Evolutionary conservation across 1,140 invertebrate genomes (phyloP), one percentile per base, ranked within the genome.

Genomic region (Thaumatotibia leucotreta): DNA sequence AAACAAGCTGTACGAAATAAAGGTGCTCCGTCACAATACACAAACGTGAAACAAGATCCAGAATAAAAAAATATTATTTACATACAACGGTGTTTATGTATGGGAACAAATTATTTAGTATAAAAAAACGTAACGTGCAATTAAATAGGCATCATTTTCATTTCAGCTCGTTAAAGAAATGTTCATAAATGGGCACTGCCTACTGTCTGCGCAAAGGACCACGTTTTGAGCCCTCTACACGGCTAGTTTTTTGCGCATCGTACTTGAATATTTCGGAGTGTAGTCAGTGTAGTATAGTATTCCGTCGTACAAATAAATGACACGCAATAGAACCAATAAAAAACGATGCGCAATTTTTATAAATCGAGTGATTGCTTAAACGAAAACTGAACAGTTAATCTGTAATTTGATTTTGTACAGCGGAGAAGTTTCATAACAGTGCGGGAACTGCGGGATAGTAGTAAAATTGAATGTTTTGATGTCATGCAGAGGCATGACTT

Each of bases 251-350:
- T 66, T 58, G 65, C 65, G 65, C 65, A 66, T 29, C 32, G 65
- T 39, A 66, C 52, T 58, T 61, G 52, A 58, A 45, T 23, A 66
- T 61, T 66, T 66, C 52, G 14, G 33, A 61, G 52, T 58, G 52
- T 27, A 27, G 52, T 58, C 4, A 4, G 33, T 39, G 33, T 39
- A 39, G 39, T 63, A 82, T 81, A 87, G 77, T 88, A 81, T 83
- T 67, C 63, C 82, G 84, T 73, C 80, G 84, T 84, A 86, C 82
- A 85, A 88, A 86, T 83, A 88, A 89, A 87, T 89, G 85, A 91
- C 86, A 89, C 88, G 88, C 88, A 91, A 86, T 89, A 88, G 85
- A 88, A 82, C 88, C 82, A 88, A 87, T 88, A 88, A 90, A 89
- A 90, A 88, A 89, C 84, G 80, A 87, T 84, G 83, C 85, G 86